These are phyloP conservation scores for Platynereis dumerilii DNA, from an alignment of 2,888 invertebrate genomes.

Conservation along the genomic window DNA sequence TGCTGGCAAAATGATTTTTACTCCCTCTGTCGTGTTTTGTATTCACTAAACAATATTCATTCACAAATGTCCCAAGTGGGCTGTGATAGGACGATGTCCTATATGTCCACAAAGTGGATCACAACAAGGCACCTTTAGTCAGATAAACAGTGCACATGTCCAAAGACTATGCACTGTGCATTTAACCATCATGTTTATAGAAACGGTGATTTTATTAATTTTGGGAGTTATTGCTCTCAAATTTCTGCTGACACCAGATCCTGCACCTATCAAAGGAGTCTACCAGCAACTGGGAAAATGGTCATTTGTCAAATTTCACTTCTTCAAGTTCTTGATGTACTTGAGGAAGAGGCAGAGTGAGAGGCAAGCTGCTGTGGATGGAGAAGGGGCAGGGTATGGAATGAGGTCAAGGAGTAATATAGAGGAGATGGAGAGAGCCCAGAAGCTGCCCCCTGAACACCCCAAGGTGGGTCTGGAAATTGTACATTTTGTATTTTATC, in stretches of 20 bases:
- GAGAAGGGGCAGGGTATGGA: slow-evolving; percentile 59
- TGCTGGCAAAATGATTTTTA: too few relatives aligned
- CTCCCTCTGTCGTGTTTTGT: too few relatives aligned
- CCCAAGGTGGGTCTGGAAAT: slow-evolving; percentile 41
- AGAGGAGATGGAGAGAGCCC: slow-evolving; percentile 69
- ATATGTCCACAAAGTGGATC: too few relatives aligned
- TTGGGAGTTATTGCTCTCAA: too few relatives aligned
- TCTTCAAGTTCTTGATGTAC: slow-evolving; percentile 68
- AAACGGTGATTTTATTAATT: too few relatives aligned
- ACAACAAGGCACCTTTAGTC: too few relatives aligned
- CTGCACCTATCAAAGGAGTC: slow-evolving; percentile 66
- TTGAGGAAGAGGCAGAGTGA: slow-evolving; percentile 64
- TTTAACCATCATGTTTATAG: too few relatives aligned
- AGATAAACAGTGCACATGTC: too few relatives aligned
- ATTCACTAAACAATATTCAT: too few relatives aligned
- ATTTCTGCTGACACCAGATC: background rate
- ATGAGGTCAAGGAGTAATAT: slow-evolving; percentile 66
- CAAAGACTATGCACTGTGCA: too few relatives aligned
- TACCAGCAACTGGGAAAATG: slow-evolving; percentile 72
- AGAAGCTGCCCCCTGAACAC: slow-evolving; percentile 69
- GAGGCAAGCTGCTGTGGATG: slow-evolving; percentile 58
- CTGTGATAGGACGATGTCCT: too few relatives aligned
- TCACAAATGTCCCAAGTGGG: too few relatives aligned
- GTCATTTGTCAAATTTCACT: slow-evolving; percentile 71
- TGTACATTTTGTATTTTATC: background rate